A percentile compares a stretch with the other conserved stretches of the same genome.
phyloP scores from a whole-genome alignment of 2,888 invertebrate genomes.

The Tipula vernalis region DNA sequence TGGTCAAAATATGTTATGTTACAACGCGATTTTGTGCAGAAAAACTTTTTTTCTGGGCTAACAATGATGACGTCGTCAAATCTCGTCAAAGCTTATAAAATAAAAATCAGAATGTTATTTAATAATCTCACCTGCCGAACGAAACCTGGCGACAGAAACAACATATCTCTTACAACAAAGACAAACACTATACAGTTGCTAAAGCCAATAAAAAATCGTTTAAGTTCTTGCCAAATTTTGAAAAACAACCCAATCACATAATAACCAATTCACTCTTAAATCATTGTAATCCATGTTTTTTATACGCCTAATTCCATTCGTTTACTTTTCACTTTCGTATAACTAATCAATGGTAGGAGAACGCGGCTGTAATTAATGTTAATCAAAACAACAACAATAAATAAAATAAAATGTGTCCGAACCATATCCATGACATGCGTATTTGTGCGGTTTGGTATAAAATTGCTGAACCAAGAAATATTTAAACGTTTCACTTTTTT shows the following conservation, averaged over 20 bases:
- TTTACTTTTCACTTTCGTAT: neutral
- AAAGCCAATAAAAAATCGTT: too few species aligned
- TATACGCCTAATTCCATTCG: neutral
- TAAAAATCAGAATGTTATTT: too few species aligned
- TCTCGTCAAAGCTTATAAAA: too few species aligned
- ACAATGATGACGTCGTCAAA: too few species aligned
- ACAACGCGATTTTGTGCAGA: too few species aligned
- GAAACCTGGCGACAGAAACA: too few species aligned
- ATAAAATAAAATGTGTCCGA: neutral
- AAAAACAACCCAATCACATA: neutral
- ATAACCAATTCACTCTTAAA: neutral
- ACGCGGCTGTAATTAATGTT: neutral
- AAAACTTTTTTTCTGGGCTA: too few species aligned
- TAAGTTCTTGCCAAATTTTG: too few species aligned
- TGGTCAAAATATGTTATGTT: too few species aligned
- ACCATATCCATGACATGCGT: constrained; percentile 4
- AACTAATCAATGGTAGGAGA: neutral
- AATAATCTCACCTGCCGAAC: too few species aligned
- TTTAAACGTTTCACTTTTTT: neutral
- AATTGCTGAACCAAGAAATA: neutral
- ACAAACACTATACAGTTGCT: too few species aligned
- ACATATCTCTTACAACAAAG: too few species aligned
- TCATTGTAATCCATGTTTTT: neutral
- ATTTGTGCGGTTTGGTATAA: neutral
- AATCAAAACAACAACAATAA: neutral